phyloP scores from a whole-genome alignment of 2,888 invertebrate species.

The Hypena proboscidalis region DNA sequence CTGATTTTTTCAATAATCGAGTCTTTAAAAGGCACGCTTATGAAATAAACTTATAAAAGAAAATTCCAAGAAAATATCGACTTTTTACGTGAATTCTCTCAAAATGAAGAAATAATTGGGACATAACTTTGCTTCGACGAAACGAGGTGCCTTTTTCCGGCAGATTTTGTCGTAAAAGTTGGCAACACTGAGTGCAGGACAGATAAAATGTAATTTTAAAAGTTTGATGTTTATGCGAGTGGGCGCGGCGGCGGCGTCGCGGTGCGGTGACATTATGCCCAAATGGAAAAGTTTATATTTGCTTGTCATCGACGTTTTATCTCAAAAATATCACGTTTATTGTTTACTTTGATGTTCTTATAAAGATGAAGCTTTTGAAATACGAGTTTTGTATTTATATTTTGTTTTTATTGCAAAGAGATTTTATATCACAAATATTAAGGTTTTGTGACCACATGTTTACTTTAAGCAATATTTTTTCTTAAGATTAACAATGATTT shows the following conservation, averaged over 20 bases:
- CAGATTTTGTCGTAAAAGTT: slow-evolving; percentile 30
- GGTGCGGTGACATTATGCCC: slow-evolving; percentile 13
- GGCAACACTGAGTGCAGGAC: slow-evolving; percentile 18
- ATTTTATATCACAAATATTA: no score
- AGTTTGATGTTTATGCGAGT: slow-evolving; percentile 36
- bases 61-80: slow-evolving; percentile 28
- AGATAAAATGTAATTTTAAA: slow-evolving; percentile 40
- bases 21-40: slow-evolving; percentile 23
- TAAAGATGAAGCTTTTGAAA: slow-evolving; percentile 5
- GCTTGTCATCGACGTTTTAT: slow-evolving; percentile 23
- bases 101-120: slow-evolving; percentile 40
- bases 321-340: slow-evolving; percentile 20
- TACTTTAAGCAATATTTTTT: no score
- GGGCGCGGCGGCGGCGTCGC: slow-evolving; percentile 2
- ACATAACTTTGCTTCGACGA: slow-evolving; percentile 36
- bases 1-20: slow-evolving; percentile 27
- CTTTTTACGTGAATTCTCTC: slow-evolving; percentile 27
- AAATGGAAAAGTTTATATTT: slow-evolving; percentile 23
- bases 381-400: slow-evolving; percentile 20
- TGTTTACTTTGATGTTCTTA: slow-evolving; percentile 4
- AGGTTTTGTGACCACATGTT: no score
- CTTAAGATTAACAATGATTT: no score
- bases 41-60: slow-evolving; percentile 33
- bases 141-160: slow-evolving; percentile 28
- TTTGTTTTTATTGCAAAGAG: no score